Evolutionary conservation across 2,888 invertebrate genomes (phyloP).

Genomic region (Apamea epomidion): DNA sequence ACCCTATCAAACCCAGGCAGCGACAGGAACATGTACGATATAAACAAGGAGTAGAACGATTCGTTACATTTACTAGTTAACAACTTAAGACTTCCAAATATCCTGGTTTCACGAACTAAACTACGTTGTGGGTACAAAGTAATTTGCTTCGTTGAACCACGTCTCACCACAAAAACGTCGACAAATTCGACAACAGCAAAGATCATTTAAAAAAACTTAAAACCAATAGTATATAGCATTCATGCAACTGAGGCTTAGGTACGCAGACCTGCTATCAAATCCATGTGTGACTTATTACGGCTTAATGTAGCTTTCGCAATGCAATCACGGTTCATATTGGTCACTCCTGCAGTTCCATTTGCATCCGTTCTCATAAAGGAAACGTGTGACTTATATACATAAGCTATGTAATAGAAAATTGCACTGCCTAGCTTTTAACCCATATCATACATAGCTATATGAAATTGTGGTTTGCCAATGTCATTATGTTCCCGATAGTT

Average conservation of each 20-base stretch:
- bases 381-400: neutral
- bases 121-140: too few relatives aligned
- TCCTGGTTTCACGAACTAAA: too few relatives aligned
- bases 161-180: too few relatives aligned
- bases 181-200: neutral
- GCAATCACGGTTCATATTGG: slow-evolving; percentile 24
- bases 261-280: neutral
- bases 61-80: too few relatives aligned
- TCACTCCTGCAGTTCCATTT: slow-evolving; percentile 23
- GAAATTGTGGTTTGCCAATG: neutral
- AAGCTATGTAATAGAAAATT: neutral
- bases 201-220: neutral
- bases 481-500: too few relatives aligned
- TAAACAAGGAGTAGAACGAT: too few relatives aligned
- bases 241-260: neutral
- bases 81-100: too few relatives aligned
- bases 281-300: slow-evolving; percentile 4
- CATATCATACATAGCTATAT: neutral
- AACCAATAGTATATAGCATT: neutral
- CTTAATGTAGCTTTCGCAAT: neutral
- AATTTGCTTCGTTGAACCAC: too few relatives aligned
- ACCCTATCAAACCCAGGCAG: too few relatives aligned
- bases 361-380: slow-evolving; percentile 20
- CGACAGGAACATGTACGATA: too few relatives aligned
- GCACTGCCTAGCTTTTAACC: neutral